Evolutionary conservation across 37 sponge, comb jelly and placozoan genomes (phyloP).

Genomic region (Ephydatia muelleri): DNA sequence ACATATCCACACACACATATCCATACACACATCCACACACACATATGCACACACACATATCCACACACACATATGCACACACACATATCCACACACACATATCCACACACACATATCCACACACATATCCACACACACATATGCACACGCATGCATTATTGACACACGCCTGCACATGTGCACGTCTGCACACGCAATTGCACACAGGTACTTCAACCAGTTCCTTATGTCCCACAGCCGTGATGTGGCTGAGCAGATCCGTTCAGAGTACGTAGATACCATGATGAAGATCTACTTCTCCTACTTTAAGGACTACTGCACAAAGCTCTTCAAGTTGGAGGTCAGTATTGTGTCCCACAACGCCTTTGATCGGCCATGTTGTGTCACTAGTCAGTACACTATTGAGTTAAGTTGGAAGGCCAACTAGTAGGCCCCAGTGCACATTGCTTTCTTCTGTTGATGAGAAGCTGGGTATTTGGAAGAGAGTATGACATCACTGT

Average conservation of each 20-base stretch:
- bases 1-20: background rate
- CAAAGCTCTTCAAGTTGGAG: conserved; percentile 83
- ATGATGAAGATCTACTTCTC: conserved; percentile 93
- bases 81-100: background rate
- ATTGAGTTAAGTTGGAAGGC: too few species aligned
- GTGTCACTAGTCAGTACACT: too few species aligned
- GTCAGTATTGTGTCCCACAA: conserved; percentile 27
- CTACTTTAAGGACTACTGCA: conserved; percentile 94
- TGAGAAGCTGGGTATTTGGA: too few species aligned
- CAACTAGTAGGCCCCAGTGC: too few species aligned
- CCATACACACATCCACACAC: background rate
- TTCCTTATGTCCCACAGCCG: conserved; percentile 93
- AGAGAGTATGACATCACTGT: too few species aligned
- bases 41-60: background rate
- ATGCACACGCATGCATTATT: too few species aligned
- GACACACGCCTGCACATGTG: too few species aligned
- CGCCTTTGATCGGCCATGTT: too few species aligned
- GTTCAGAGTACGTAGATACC: conserved; percentile 90
- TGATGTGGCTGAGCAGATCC: conserved; percentile 79
- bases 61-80: background rate
- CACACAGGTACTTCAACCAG: conserved; percentile 87
- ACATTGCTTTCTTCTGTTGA: too few species aligned
- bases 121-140: background rate
- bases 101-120: background rate
- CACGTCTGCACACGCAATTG: too few species aligned